Evolutionary conservation across 53 echinoderm and acorn worm genomes (phyloP), one percentile per base, ranked within the genome.

Genomic region (Henricia sp.): DNA sequence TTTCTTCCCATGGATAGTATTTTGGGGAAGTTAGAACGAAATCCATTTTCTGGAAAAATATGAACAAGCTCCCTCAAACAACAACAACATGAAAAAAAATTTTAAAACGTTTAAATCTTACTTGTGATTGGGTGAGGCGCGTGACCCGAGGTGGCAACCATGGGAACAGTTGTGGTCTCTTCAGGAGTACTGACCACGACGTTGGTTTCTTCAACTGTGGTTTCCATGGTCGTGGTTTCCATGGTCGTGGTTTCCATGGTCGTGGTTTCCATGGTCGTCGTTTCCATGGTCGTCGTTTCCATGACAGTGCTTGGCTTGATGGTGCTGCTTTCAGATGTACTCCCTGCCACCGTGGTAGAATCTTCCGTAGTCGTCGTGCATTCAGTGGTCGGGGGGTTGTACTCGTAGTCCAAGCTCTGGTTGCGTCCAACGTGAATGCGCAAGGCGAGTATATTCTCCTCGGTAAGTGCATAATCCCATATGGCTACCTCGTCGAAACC

Each of bases 401-500:
- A n/a, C 1, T 34, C 36, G 30, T 64, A 44, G 33, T 63, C 63
- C 48, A 41, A 21, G 77, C 59, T 59, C n/a, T 64, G 63, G 50
- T 80, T 80, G 30, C 80, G 80, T 10, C 80, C 80, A 33, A 80
- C 80, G 46, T 80, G 64, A 10, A 80, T 28, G 2, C 86, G 59
- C 68, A 86, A 26, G 35, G 67, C 67, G 6, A 68, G 67, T 28
- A 86, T 66, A 1, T 86, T 76, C 0, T 76, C 53, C 12, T 65
- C 17, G 46, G 16, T 52, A 12, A 86, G 67, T 3, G 76, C 32
- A 1, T 5, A 24, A 0, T 52, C 0, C 86, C 86, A 86, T 0
- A 64, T 3, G 51, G 86, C 37, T 4, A 86, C 86, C 76, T 86
- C 86, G 37, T 86, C 86, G 39, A 86, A 75, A 9, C 86, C 86